Conservation (phyloP, 2,888 invertebrate species). For the Cantharis rustica region DNA sequence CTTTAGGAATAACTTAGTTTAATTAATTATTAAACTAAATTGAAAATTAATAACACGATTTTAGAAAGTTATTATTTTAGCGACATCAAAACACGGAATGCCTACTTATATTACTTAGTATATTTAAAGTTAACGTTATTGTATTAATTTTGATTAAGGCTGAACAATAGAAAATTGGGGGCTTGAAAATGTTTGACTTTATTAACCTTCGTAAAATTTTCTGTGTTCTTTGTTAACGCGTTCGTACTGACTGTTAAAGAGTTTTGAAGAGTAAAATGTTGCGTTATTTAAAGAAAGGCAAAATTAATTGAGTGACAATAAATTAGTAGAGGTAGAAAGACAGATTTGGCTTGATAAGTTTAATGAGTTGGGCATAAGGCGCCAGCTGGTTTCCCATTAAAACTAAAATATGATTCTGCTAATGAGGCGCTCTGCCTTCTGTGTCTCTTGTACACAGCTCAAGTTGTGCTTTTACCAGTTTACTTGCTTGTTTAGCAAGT, state of each 20-base stretch:
- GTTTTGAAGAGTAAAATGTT: background rate
- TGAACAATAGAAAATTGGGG: background rate
- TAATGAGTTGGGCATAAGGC: conserved; percentile 27
- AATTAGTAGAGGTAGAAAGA: conserved; percentile 16
- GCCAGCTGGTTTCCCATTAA: conserved; percentile 31
- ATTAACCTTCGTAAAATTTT: background rate
- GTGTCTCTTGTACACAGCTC: conserved; percentile 13
- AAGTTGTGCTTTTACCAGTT: conserved; percentile 19
- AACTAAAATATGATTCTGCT: conserved; percentile 33
- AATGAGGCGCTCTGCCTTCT: conserved; percentile 25
- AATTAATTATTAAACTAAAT: background rate
- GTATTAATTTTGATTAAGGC: background rate
- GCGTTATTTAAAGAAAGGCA: background rate
- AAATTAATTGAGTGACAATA: conserved; percentile 15
- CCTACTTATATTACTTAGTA: background rate
- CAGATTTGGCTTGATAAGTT: conserved; percentile 20
- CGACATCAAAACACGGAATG: background rate
- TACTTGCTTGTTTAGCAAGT: conserved; percentile 27
- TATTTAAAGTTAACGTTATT: background rate
- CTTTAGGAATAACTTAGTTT: background rate
- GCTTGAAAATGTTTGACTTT: background rate
- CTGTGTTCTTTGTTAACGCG: background rate
- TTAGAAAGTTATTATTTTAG: background rate
- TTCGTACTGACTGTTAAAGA: background rate
- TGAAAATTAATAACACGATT: background rate